Evolutionary conservation across 2,113 vertebrate species (phyloP).

Genomic region (Leptobrachium ailaonicum): DNA sequence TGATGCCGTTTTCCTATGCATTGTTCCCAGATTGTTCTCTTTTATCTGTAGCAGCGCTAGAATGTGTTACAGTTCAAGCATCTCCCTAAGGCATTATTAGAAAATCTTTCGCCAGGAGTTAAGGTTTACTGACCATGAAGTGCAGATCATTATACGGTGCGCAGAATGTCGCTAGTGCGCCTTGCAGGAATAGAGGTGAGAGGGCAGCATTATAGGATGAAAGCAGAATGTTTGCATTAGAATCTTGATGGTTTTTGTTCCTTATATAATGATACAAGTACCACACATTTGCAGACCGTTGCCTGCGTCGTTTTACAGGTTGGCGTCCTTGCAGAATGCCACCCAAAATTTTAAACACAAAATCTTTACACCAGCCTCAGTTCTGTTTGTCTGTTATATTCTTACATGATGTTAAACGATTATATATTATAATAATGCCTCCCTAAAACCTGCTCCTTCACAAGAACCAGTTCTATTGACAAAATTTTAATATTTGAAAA

Average conservation of each 20-base stretch:
- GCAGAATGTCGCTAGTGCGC: not conserved
- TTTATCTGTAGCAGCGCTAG: not conserved
- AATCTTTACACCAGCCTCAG: too few species aligned
- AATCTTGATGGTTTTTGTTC: not conserved
- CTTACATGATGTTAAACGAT: too few species aligned
- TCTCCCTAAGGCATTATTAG: slow-evolving; percentile 1
- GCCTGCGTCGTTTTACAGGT: not conserved
- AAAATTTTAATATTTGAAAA: too few species aligned
- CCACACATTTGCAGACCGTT: not conserved
- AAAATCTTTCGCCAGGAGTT: not conserved
- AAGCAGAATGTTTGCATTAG: not conserved
- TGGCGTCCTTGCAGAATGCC: not conserved
- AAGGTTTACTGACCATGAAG: slow-evolving; percentile 24
- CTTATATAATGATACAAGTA: not conserved
- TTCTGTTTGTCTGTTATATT: too few species aligned
- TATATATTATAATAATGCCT: too few species aligned
- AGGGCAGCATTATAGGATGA: slow-evolving; percentile 1
- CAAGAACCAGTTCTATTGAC: too few species aligned
- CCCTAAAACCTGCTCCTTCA: too few species aligned
- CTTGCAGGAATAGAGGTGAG: not conserved
- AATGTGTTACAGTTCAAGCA: not conserved
- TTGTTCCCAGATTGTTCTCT: slow-evolving; percentile 1
- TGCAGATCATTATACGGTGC: slow-evolving; percentile 7
- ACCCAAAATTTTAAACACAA: too few species aligned
- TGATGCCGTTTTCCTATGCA: not conserved